Conservation (phyloP, 1,140 invertebrate species). For the Drosophila obscura region DNA sequence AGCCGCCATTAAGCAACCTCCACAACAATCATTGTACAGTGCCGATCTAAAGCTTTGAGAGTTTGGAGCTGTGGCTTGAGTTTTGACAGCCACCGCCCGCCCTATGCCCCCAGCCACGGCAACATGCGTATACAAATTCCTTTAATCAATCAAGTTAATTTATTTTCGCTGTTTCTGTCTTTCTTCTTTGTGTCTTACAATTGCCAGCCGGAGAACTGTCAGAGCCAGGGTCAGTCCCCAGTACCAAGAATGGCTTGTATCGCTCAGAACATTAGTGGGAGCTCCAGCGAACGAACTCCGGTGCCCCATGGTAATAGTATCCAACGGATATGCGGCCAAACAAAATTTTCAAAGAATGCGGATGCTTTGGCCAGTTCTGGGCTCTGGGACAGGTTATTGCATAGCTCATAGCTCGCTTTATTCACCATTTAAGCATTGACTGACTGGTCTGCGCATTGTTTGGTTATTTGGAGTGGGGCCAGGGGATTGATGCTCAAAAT, state of each 20-base stretch:
- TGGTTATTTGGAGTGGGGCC: neutral
- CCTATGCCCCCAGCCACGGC: neutral
- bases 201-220: slow-evolving; percentile 30
- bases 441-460: slow-evolving; percentile 8
- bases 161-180: slow-evolving; percentile 48
- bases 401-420: slow-evolving; percentile 4
- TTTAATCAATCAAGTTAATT: slow-evolving; percentile 77
- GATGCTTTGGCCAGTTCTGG: slow-evolving; percentile 23
- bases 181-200: slow-evolving; percentile 25
- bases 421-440: slow-evolving; percentile 16
- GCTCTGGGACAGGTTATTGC: neutral
- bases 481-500: slow-evolving; percentile 12
- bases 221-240: slow-evolving; percentile 30
- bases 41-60: neutral
- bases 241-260: slow-evolving; percentile 6
- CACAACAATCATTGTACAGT: slow-evolving; percentile 22
- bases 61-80: slow-evolving; percentile 3
- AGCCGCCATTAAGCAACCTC: slow-evolving; percentile 54
- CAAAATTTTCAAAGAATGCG: slow-evolving; percentile 41
- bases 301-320: slow-evolving; percentile 2
- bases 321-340: slow-evolving; percentile 38
- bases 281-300: neutral
- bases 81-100: slow-evolving; percentile 20
- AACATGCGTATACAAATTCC: slow-evolving; percentile 49
- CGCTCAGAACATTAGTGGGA: slow-evolving; percentile 30